phyloP scores from a whole-genome alignment of 1,140 invertebrate species.

The Panagrolaimus sp. region DNA sequence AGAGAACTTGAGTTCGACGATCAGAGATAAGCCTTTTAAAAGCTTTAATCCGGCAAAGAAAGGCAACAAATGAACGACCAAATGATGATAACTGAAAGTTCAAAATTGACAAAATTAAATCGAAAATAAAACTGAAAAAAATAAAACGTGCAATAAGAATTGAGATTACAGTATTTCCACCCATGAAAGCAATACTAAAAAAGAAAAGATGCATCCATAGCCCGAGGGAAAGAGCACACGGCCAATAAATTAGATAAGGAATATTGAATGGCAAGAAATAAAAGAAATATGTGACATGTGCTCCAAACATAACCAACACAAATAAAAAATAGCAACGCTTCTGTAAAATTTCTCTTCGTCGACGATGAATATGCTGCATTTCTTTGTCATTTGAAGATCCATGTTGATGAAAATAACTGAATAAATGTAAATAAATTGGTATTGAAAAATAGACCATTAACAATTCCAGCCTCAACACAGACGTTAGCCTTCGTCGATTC shows the following conservation, averaged over 20 bases:
- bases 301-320: slow-evolving; percentile 31
- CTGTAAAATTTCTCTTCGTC: slow-evolving; percentile 1
- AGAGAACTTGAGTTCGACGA: slow-evolving; percentile 29
- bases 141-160: slow-evolving; percentile 25
- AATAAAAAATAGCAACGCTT: slow-evolving; percentile 30
- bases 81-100: slow-evolving; percentile 18
- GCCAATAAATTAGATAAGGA: slow-evolving; percentile 36
- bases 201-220: slow-evolving; percentile 44
- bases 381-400: neutral
- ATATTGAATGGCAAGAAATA: slow-evolving; percentile 33
- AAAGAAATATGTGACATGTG: slow-evolving; percentile 44
- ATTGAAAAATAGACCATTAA: slow-evolving; percentile 39
- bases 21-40: slow-evolving; percentile 30
- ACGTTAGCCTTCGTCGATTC: slow-evolving; percentile 31
- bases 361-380: slow-evolving; percentile 3
- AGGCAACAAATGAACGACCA: slow-evolving; percentile 28
- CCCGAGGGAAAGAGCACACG: slow-evolving; percentile 37
- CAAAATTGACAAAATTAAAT: neutral
- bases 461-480: slow-evolving; percentile 36
- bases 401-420: slow-evolving; percentile 38
- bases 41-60: slow-evolving; percentile 19
- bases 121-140: too few species aligned
- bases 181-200: slow-evolving; percentile 32
- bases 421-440: slow-evolving; percentile 41
- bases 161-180: slow-evolving; percentile 2